A percentile compares a stretch with the other conserved stretches of the same genome.
Conservation (phyloP, 2,888 invertebrate genomes). For the Eristalinus sepulchralis region DNA sequence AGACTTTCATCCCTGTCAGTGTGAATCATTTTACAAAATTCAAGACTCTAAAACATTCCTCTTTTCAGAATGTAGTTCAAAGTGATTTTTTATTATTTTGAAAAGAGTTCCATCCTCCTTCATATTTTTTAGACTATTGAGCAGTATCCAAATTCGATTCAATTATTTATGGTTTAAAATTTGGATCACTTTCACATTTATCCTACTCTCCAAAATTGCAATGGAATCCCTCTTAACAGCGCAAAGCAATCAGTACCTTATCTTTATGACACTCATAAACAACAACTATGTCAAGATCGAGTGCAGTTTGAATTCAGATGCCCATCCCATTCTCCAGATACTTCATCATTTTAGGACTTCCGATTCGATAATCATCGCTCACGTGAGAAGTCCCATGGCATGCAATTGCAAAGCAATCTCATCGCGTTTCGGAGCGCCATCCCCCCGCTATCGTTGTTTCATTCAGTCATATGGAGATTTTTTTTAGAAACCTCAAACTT, state of each 20-base stretch:
- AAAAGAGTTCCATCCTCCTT: no score
- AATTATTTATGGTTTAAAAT: no score
- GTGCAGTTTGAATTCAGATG: not conserved
- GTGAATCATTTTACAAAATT: no score
- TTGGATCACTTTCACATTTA: not conserved
- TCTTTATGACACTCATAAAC: not conserved
- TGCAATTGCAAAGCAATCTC: not conserved
- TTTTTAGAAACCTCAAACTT: slow-evolving; percentile 42
- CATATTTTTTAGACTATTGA: no score
- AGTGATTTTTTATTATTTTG: no score
- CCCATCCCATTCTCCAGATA: not conserved
- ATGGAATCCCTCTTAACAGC: no score
- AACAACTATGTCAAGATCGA: not conserved
- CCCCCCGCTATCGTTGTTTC: slow-evolving; percentile 1
- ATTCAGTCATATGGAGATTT: slow-evolving; percentile 35
- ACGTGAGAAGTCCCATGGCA: not conserved
- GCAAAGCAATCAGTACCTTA: no score
- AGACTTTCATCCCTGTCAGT: no score
- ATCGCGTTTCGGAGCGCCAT: not conserved
- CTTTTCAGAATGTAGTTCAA: no score
- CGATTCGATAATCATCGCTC: not conserved
- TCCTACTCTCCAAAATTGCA: no score
- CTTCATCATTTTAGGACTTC: not conserved
- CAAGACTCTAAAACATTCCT: no score
- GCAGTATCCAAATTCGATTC: no score